Conservation (phyloP, 2,797 vertebrate genomes). For the Gymnodraco acuticeps region DNA sequence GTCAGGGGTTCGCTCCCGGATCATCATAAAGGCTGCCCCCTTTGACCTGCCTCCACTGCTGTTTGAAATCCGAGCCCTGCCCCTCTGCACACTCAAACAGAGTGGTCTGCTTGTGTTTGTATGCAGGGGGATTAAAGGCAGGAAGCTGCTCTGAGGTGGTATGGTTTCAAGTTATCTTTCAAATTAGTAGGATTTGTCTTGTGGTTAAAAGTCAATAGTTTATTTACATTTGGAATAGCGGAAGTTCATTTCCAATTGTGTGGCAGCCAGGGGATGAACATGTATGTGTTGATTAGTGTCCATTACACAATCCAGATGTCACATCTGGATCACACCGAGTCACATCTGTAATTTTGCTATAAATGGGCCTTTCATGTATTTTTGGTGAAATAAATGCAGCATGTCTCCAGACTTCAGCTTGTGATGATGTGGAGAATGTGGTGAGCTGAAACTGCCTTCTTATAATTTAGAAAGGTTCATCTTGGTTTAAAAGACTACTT, state of each 20-base stretch:
- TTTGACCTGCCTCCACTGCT: conserved; percentile 58
- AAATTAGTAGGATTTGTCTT: conserved; percentile 34
- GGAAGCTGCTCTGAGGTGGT: conserved; percentile 25
- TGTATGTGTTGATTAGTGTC: conserved; percentile 6
- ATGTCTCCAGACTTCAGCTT: conserved; percentile 12
- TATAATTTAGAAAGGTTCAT: conserved; percentile 33
- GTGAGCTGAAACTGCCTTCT: conserved; percentile 19
- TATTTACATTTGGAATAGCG: conserved; percentile 15
- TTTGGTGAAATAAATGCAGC: conserved; percentile 20
- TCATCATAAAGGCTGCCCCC: conserved; percentile 60
- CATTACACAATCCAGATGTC: conserved; percentile 26
- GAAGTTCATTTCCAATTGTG: background rate
- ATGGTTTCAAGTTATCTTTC: conserved; percentile 29
- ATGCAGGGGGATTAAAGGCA: conserved; percentile 41
- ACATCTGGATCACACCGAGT: conserved; percentile 12
- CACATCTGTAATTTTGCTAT: conserved; percentile 24
- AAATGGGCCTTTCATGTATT: conserved; percentile 28
- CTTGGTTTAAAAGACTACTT: background rate
- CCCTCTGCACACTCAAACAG: conserved; percentile 34
- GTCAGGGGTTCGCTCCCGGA: conserved; percentile 58
- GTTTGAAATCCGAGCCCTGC: conserved; percentile 58
- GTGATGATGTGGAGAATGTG: conserved; percentile 19
- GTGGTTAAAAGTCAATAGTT: conserved; percentile 18
- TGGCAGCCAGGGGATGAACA: background rate
- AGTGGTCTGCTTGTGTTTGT: conserved; percentile 35